Evolutionary conservation across 2,113 vertebrate species (phyloP), one percentile per base, ranked within the genome.

Genomic region (Epinephelus lanceolatus): DNA sequence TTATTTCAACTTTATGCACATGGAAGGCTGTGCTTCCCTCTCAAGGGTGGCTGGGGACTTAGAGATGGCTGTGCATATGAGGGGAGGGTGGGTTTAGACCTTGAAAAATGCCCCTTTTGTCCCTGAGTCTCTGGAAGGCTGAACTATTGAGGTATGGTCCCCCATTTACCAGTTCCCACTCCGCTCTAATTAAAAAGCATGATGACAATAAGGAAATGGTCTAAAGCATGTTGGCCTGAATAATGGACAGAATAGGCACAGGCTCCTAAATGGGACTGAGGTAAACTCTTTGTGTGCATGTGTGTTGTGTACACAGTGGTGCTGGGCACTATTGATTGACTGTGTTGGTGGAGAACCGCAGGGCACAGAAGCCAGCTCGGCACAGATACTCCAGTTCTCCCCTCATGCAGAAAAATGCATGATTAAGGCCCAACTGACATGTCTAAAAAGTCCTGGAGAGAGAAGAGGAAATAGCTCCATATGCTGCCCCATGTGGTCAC

Each of bases 1-100:
- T 95, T 94, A 94, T 93, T 94, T 94, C 90, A 91, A 95, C 95
- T 94, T 93, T 95, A 93, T 93, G 93, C 91, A 94, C 91, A 89
- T 88, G 82, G 86, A 92, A 92, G 88, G 86, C 86, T 93, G 84
- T 73, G 85, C 89, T 90, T 91, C 78, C 81, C 86, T 92, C 90
- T 93, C 91, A 87, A 92, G 89, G 91, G 90, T 91, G 91, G 87
- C 83, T 83, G 92, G 92, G 91, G 92, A 92, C 83, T 88, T 23
- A 14, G 91, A 85, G 84, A 92, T 87, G 88, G 87, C 85, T 84
- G 85, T 75, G 80, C 81, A 75, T 78, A 73, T 79, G 83, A 88
- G 81, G 81, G 88, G 88, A 84, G 90, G 88, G 81, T 81, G 84
- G 87, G 86, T 86, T 87, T 83, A 93, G 92, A 94, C 93, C 93